Evolutionary conservation across 2,113 vertebrate genomes (phyloP).

Genomic region (Charina bottae): DNA sequence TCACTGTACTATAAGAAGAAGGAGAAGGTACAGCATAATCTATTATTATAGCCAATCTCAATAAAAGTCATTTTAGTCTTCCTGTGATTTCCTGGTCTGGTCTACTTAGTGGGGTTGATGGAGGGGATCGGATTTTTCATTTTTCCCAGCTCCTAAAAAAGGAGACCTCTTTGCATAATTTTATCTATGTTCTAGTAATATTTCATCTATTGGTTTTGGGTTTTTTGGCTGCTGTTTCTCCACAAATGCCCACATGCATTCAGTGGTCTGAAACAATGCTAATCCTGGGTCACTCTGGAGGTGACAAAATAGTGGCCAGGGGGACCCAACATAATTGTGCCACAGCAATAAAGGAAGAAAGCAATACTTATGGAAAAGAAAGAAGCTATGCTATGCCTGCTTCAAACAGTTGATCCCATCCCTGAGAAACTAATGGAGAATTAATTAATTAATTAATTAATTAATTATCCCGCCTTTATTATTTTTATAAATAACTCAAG

Average conservation of each 20-base stretch:
- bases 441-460: too few relatives aligned
- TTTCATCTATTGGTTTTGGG: not conserved
- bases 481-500: too few relatives aligned
- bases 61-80: not conserved
- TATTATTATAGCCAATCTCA: not conserved
- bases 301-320: not conserved
- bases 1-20: not conserved
- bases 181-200: not conserved
- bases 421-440: not conserved
- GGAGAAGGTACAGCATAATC: not conserved
- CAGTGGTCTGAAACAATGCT: not conserved
- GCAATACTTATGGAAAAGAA: too few relatives aligned
- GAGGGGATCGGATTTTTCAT: not conserved
- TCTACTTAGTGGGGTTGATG: not conserved
- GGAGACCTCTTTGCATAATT: not conserved
- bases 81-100: not conserved
- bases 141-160: not conserved
- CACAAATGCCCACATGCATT: not conserved
- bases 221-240: not conserved
- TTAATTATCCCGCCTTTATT: too few relatives aligned
- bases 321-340: not conserved
- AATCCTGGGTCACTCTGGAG: not conserved
- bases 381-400: not conserved
- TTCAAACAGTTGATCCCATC: not conserved
- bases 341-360: not conserved